Evolutionary conservation across 1,140 invertebrate species (phyloP).

Genomic region (Subanguina moxae): DNA sequence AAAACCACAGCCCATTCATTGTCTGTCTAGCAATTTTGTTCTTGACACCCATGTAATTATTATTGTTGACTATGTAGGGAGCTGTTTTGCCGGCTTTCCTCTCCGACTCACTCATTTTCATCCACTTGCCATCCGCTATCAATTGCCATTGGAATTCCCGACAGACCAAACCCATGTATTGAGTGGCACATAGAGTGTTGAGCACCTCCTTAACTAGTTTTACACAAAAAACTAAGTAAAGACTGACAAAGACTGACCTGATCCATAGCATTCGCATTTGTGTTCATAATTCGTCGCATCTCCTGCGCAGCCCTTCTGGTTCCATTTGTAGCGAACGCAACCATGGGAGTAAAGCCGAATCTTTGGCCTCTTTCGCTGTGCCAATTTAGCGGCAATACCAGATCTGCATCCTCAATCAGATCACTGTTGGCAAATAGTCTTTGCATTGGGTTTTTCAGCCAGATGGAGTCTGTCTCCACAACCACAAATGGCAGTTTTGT

Average conservation of each 20-base stretch:
- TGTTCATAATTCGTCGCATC: slow-evolving; percentile 19
- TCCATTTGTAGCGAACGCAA: slow-evolving; percentile 42
- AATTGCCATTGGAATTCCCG: slow-evolving; percentile 48
- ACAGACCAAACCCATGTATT: slow-evolving; percentile 47
- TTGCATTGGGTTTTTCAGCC: slow-evolving; percentile 43
- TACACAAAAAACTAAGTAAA: no score
- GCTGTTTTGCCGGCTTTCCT: slow-evolving; percentile 10
- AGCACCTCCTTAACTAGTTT: slow-evolving; percentile 40
- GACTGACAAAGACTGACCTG: slow-evolving; percentile 9
- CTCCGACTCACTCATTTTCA: slow-evolving; percentile 49
- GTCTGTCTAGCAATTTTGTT: slow-evolving; percentile 50
- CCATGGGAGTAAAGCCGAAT: slow-evolving; percentile 52
- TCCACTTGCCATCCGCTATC: slow-evolving; percentile 53
- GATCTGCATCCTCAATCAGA: slow-evolving; percentile 45
- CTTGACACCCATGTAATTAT: slow-evolving; percentile 50
- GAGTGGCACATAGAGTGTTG: slow-evolving; percentile 39
- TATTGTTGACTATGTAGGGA: slow-evolving; percentile 52
- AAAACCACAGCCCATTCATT: slow-evolving; percentile 48
- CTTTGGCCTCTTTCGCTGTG: slow-evolving; percentile 29
- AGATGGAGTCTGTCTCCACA: slow-evolving; percentile 51
- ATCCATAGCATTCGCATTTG: neutral
- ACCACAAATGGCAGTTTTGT: slow-evolving; percentile 38
- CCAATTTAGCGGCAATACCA: slow-evolving; percentile 45
- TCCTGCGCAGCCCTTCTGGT: slow-evolving; percentile 35
- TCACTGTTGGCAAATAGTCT: slow-evolving; percentile 27